Base-by-base conservation (phyloP, 2,888 invertebrate genomes). In the Orchesella flavescens region DNA sequence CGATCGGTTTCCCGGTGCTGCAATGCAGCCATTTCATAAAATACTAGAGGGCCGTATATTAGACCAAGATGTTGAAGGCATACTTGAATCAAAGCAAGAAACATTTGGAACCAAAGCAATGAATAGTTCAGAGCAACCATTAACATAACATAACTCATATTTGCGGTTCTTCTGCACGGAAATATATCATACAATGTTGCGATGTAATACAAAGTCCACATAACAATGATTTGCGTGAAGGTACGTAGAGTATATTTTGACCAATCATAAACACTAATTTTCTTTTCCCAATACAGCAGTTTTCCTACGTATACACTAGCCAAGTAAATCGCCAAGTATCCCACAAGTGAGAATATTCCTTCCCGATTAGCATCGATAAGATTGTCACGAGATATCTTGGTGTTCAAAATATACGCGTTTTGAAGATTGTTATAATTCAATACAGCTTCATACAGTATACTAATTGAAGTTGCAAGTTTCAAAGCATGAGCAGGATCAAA, bases 331-430 rank as follows among this genome's bases (percentile, higher is more conserved):
- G 95, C 93, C 0, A 96, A 91, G 90, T 96, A 98, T 0, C 99
- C 98, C 0, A 95, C 91, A 53, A 94, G 91, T 0, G 98, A 97
- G 23, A 93, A 93, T 55, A 99, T 91, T 0, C 99, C 99, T 91
- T 99, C 99, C 80, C 96, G 93, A 90, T 99, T 99, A 0, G 97
- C 96, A 63, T 93, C 91, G 5, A 97, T 86, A 46, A 97, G 91
- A 76, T 91, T 92, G 15, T 72, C 59, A 82, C 96, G 92, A 0
- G 91, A 90, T 0, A 85, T 63, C 9, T 90, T 89, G 73, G 92
- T 89, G 71, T 92, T 91, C 88, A 96, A 92, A 0, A 96, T 93
- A 93, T 94, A 96, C 0, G 93, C 90, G 61, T 87, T 76, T 85
- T 93, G 93, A n/a, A 96, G 89, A 0, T 94, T 93, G 69, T 89